Evolutionary conservation across 1,140 invertebrate species (phyloP).

Genomic region (Papilio glaucus): DNA sequence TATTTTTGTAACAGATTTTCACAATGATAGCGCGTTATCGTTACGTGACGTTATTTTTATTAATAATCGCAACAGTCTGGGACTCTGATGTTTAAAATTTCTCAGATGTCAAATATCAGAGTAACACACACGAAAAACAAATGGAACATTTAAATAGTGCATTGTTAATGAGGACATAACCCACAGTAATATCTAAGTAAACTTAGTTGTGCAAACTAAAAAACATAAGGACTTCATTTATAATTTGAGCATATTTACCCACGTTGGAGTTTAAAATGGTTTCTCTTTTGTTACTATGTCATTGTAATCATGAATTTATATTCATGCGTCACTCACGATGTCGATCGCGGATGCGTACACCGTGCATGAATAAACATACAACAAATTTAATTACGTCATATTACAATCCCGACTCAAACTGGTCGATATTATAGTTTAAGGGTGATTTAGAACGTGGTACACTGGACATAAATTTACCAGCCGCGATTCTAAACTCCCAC

Average conservation of each 20-base stretch:
- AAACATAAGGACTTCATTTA: too few relatives aligned
- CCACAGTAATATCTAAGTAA: too few relatives aligned
- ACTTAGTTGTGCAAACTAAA: too few relatives aligned
- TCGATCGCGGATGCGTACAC: conserved; percentile 4
- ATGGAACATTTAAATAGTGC: too few relatives aligned
- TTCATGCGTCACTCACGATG: background rate
- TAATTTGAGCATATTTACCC: background rate
- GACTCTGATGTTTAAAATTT: too few relatives aligned
- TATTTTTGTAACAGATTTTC: too few relatives aligned
- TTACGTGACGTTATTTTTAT: too few relatives aligned
- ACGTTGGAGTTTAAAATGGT: background rate
- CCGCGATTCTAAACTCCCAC: conserved; percentile 54
- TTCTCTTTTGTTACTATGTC: background rate
- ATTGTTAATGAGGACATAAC: too few relatives aligned
- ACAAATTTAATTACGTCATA: background rate
- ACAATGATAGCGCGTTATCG: too few relatives aligned
- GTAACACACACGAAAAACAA: too few relatives aligned
- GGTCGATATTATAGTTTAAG: conserved; percentile 7
- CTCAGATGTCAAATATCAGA: too few relatives aligned
- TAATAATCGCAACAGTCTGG: too few relatives aligned
- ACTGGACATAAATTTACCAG: conserved; percentile 46
- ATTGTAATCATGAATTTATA: background rate
- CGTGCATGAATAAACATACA: background rate
- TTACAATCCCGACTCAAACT: background rate
- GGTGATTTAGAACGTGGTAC: conserved; percentile 53